These are phyloP conservation scores for Bothrops alternatus DNA, from an alignment of 2,797 vertebrate genomes.

Conservation along the genomic window DNA sequence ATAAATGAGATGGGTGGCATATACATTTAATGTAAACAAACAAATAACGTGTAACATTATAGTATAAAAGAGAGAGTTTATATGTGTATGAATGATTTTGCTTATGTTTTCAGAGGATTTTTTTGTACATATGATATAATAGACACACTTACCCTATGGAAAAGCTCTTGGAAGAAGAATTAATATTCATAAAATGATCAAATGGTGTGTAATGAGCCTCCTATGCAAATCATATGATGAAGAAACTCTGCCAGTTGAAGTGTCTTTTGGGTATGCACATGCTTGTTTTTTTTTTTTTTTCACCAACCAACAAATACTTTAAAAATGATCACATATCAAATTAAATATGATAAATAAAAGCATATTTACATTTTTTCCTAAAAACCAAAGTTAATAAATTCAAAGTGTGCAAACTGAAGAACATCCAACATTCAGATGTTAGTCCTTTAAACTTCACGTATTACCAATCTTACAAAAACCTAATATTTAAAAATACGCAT, in stretches of 20 bases:
- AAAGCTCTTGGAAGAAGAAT: background rate
- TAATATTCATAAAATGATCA: background rate
- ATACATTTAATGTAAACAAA: background rate
- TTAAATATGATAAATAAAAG: conserved; percentile 81
- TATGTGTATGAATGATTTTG: background rate
- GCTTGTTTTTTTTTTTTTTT: too few species aligned
- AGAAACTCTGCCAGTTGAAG: background rate
- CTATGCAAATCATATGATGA: background rate
- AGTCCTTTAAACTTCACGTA: conserved; percentile 70
- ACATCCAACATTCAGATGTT: conserved; percentile 68
- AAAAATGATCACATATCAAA: conserved; percentile 70
- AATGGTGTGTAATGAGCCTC: background rate
- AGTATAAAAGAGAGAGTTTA: background rate
- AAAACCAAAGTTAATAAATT: conserved; percentile 66
- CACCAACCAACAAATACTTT: conserved; percentile 58
- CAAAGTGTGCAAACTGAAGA: conserved; percentile 71
- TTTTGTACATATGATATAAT: background rate
- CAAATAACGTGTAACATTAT: background rate
- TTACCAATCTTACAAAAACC: conserved; percentile 70
- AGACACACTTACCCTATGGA: background rate
- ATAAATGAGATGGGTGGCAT: background rate
- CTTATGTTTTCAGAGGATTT: background rate
- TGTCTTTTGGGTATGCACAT: background rate
- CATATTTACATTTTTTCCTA: conserved; percentile 70
- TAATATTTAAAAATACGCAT: conserved; percentile 71